phyloP scores from a whole-genome alignment of 2,888 invertebrate genomes.

The Sinotaia quadrata region DNA sequence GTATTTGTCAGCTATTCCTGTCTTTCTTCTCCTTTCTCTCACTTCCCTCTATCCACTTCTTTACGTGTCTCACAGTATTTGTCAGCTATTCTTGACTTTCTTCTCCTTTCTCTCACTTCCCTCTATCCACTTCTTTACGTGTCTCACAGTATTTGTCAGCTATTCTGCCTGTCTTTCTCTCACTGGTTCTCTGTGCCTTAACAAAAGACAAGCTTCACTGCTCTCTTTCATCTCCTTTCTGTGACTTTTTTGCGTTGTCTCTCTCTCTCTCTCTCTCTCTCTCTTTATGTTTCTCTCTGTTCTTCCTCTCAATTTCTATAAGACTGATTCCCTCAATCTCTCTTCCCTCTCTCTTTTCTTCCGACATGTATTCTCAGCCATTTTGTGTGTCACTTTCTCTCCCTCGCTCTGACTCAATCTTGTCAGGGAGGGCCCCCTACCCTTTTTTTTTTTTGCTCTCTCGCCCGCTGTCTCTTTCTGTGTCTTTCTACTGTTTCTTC shows the following conservation, averaged over 20 bases:
- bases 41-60: background rate
- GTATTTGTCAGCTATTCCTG: too few species aligned
- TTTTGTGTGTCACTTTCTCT: background rate
- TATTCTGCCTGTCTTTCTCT: background rate
- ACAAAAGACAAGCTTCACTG: background rate
- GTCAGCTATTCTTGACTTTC: background rate
- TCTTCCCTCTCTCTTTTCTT: too few species aligned
- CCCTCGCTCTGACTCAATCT: too few species aligned
- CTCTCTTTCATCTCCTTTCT: background rate
- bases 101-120: background rate
- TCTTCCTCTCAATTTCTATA: too few species aligned
- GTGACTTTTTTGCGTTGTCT: too few species aligned
- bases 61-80: background rate
- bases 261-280: constrained; percentile 1
- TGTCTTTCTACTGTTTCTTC: background rate
- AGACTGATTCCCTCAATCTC: background rate
- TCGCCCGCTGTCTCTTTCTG: background rate
- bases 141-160: background rate
- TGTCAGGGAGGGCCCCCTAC: too few species aligned
- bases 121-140: background rate
- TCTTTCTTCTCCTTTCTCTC: background rate
- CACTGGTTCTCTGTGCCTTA: background rate
- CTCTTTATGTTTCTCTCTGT: constrained; percentile 8
- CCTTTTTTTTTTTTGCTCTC: background rate
- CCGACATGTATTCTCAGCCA: too few species aligned